These are phyloP conservation scores for Columba guinea DNA, from an alignment of 2,797 vertebrate genomes.

Conservation along the genomic window DNA sequence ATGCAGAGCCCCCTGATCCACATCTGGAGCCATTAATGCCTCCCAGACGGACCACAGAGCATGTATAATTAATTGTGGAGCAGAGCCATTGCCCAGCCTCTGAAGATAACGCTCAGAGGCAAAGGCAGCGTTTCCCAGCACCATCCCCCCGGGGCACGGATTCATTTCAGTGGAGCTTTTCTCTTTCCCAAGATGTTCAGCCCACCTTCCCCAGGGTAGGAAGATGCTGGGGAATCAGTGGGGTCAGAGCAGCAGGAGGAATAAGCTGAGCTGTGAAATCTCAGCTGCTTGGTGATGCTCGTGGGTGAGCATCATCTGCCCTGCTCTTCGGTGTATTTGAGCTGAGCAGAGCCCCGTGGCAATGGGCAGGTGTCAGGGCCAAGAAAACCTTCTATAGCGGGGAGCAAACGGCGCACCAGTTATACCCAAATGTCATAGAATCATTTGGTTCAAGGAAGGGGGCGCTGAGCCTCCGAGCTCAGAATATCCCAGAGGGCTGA, in stretches of 20 bases:
- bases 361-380: not conserved
- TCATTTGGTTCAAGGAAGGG: too few species aligned
- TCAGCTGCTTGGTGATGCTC: not conserved
- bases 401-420: not conserved
- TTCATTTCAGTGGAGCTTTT: not conserved
- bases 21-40: constrained; percentile 52
- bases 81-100: not conserved
- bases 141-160: fast-evolving
- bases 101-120: not conserved
- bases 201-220: not conserved
- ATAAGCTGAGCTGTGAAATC: not conserved
- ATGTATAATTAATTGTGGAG: constrained; percentile 47
- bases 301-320: not conserved
- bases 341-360: fast-evolving
- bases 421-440: not conserved
- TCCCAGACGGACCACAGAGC: constrained; percentile 32
- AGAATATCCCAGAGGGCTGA: too few species aligned
- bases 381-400: not conserved
- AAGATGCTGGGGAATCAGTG: fast-evolving
- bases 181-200: not conserved
- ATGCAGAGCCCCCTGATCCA: constrained; percentile 8
- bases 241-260: not conserved
- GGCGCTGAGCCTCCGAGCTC: too few species aligned
- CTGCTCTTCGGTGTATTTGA: not conserved
- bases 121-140: not conserved